These are phyloP conservation scores for Trachemys scripta DNA, from an alignment of 2,113 vertebrate species.

Conservation along the genomic window DNA sequence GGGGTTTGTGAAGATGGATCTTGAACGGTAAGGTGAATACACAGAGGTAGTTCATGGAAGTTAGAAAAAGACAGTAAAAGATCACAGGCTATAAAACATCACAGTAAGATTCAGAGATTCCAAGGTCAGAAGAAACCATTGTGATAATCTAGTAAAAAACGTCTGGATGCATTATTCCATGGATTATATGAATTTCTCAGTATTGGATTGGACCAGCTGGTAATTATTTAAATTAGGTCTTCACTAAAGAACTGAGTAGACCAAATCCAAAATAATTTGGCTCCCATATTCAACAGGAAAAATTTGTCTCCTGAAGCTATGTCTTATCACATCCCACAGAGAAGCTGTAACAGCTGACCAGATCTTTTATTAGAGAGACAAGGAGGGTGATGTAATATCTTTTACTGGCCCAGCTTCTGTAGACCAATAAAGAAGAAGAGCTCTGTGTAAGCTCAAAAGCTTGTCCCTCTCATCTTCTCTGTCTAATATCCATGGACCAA, in stretches of 20 bases:
- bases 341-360: not conserved
- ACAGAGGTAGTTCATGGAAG: not conserved
- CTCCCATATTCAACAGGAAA: not conserved
- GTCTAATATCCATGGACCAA: not conserved
- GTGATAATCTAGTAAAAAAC: not conserved
- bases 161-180: not conserved
- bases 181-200: not conserved
- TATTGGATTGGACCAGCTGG: not conserved
- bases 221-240: not conserved
- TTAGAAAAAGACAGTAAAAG: not conserved
- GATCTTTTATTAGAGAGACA: not conserved
- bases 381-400: not conserved
- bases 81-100: not conserved
- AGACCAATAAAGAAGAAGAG: not conserved
- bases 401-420: not conserved
- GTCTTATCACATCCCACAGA: not conserved
- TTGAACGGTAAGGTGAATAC: slow-evolving; percentile 20
- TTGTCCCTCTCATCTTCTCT: not conserved
- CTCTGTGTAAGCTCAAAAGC: not conserved
- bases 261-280: not conserved
- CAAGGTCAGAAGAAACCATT: not conserved
- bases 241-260: not conserved
- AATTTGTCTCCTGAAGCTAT: not conserved
- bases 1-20: slow-evolving; percentile 36
- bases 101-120: not conserved